Evolutionary conservation across 2,797 vertebrate genomes (phyloP), one percentile per base, ranked within the genome.

Genomic region (Arctocebus calabarensis): DNA sequence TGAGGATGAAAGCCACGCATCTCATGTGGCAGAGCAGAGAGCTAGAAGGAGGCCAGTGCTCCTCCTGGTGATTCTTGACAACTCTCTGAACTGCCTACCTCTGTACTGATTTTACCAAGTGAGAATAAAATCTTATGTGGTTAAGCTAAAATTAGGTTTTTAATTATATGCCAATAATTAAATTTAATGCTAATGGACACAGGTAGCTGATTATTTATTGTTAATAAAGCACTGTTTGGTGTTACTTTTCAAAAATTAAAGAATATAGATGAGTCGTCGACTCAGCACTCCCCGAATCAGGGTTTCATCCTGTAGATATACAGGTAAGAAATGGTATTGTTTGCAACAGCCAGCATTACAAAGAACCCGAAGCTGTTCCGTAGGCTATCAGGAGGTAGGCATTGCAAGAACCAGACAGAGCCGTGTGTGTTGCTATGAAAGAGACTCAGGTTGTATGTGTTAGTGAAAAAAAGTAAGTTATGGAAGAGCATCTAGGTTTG

Each of bases 131-230:
- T 5, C 81, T 79, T 82, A 37, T 75, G 40, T 71, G 40, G 73
- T 52, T 94, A 70, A 79, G 32, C 52, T 57, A 90, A 32, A 88
- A 82, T 40, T 66, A 83, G 20, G 43, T 66, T 85, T 96, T 86
- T 83, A 68, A 70, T 75, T 70, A 45, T 57, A 37, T 85, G 64
- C 81, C 84, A 34, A 93, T 10, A 71, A 34, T 91, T 7, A 71
- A 11, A 75, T n/a, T 32, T 71, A 61, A 75, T 87, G 61, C 40
- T 90, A 61, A 89, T 78, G 32, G 48, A 93, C 19, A 57, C 11
- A 81, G 32, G 52, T 48, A 74, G 61, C 32, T 66, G 40, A 43
- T 37, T 55, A 7, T 66, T 71, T 23, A 32, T 84, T 88, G 71
- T 91, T 48, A 61, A 61, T 70, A 84, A 79, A 84, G 20, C 57